phyloP scores from a whole-genome alignment of 2,113 vertebrate species.

The Dipodomys spectabilis region DNA sequence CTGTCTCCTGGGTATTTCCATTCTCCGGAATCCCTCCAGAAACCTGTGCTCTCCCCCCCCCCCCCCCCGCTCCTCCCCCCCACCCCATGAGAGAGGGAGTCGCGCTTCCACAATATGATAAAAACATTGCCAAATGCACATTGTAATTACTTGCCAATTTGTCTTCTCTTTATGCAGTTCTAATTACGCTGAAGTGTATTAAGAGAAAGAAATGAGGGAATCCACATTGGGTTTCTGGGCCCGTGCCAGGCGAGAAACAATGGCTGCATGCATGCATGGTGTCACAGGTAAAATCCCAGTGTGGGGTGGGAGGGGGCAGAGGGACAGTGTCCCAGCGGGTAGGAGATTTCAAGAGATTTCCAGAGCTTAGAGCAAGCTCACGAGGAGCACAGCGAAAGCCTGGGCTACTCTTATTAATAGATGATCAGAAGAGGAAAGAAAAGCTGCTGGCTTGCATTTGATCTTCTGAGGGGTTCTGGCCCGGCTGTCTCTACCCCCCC shows the following conservation, averaged over 20 bases:
- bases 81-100: constrained; percentile 80
- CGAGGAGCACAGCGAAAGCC: not conserved
- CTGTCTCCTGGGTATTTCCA: constrained; percentile 38
- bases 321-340: not conserved
- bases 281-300: rapidly evolving
- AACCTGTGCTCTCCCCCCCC: not conserved
- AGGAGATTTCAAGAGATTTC: constrained; percentile 8
- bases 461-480: constrained; percentile 62
- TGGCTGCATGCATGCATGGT: not conserved
- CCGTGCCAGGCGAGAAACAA: not conserved
- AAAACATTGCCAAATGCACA: constrained; percentile 77
- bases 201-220: constrained; percentile 74
- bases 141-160: constrained; percentile 83
- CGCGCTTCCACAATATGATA: constrained; percentile 67
- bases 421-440: constrained; percentile 66
- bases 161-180: constrained; percentile 70
- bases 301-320: not conserved
- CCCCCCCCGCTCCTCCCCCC: constrained; percentile 9
- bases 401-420: constrained; percentile 79
- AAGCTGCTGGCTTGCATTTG: constrained; percentile 64
- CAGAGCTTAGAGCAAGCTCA: rapidly evolving
- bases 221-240: not conserved
- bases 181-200: constrained; percentile 73
- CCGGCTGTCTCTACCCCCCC: not conserved
- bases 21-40: constrained; percentile 68